Base-by-base conservation (phyloP, 2,888 invertebrate genomes). In the Charanyca ferruginea region DNA sequence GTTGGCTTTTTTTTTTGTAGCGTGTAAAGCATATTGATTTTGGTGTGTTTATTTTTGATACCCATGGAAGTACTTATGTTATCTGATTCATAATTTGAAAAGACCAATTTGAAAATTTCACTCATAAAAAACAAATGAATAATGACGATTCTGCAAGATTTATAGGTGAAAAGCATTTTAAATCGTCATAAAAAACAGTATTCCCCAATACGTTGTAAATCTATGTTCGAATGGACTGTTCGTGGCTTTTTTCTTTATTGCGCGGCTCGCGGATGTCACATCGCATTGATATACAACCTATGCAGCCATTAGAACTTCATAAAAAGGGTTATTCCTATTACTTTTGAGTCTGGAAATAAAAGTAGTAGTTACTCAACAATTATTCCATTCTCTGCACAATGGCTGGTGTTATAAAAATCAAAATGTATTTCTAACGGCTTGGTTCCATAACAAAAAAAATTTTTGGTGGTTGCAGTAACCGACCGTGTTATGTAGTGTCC, bases 171-270 rank as follows among this genome's bases (percentile, higher is more conserved):
- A 51, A 53, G 71, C 44, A 54, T 72, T 64, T 64, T 35, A 58
- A 69, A 71, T 64, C 64, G 42, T 55, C 45, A 53, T 52, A 66
- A 61, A 71, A 65, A 51, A 61, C 23, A 25, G 38, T 71, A 35
- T 53, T 57, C 35, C 32, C 60, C 49, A 66, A 54, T 61, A 75
- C 66, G 78, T 73, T 66, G 66, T 78, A 78, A 78, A 75, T 75
- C 67, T 79, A 74, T 74, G 69, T 79, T 68, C 58, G 60, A 76
- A 76, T 68, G 79, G 76, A 69, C 74, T 78, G 62, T 59, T 48
- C 55, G 59, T 55, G 45, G 60, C 63, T 71, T 71, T 80, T 74
- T 78, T 71, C 67, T 75, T 78, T 81, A 78, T 79, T 75, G 71
- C 44, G 51, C 25, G 63, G 74, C 67, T 64, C 61, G 59, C 71